phyloP scores from a whole-genome alignment of 2,888 invertebrate species.

The Coremacera marginata region DNA sequence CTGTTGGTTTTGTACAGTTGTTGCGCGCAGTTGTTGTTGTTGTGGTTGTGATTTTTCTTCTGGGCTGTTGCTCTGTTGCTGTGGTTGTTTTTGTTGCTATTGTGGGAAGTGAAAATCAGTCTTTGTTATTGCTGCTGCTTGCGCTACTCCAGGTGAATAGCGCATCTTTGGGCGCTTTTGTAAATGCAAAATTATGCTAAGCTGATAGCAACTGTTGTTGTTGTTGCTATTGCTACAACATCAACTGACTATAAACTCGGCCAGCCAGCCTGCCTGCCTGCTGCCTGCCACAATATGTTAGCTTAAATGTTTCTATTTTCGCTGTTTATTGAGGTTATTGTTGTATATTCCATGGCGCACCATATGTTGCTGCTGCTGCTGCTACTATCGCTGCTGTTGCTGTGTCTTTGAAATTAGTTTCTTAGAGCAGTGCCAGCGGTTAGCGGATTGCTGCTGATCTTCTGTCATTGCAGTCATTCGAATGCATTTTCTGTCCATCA shows the following conservation, averaged over 20 bases:
- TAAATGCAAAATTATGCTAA: slow-evolving; percentile 35
- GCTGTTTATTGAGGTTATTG: slow-evolving; percentile 34
- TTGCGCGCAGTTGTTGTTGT: not conserved
- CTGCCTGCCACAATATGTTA: slow-evolving; percentile 20
- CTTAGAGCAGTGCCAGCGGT: too few species aligned
- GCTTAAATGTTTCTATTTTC: slow-evolving; percentile 26
- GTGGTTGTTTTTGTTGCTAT: slow-evolving; percentile 1
- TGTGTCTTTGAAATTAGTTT: too few species aligned
- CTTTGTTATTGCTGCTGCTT: not conserved
- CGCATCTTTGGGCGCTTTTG: slow-evolving; percentile 21
- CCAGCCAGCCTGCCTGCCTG: not conserved
- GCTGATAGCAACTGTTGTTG: slow-evolving; percentile 23
- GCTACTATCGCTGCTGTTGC: too few species aligned
- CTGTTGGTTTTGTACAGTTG: not conserved
- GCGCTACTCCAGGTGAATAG: not conserved
- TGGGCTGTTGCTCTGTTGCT: not conserved
- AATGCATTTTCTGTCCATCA: slow-evolving; percentile 8
- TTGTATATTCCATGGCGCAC: slow-evolving; percentile 4
- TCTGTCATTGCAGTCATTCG: slow-evolving; percentile 2
- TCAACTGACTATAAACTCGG: not conserved
- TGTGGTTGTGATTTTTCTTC: not conserved
- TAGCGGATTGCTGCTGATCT: too few species aligned
- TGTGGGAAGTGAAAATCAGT: slow-evolving; percentile 19
- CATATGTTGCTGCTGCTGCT: slow-evolving; percentile 2
- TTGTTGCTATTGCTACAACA: not conserved